Percentiles rank a stretch among this genome's conserved stretches.
Evolutionary conservation across 2,888 invertebrate genomes (phyloP).

Genomic region (Listrodromus nycthemerus): DNA sequence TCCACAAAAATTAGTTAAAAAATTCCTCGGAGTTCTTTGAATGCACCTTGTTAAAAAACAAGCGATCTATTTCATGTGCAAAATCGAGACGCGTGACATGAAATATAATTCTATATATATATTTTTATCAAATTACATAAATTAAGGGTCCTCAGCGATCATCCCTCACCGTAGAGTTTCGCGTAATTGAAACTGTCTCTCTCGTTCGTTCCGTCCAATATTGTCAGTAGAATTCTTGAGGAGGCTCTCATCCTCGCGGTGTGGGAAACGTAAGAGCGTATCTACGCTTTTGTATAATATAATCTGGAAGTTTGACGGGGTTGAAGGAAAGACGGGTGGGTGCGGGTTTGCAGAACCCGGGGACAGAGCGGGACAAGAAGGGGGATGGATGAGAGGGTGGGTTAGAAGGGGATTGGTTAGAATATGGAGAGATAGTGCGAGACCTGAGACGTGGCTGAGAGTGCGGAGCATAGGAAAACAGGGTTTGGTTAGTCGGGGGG

Average conservation of each 20-base stretch:
- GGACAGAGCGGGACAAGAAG: constrained; percentile 70
- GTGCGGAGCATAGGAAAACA: constrained; percentile 57
- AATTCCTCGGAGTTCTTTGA: background rate
- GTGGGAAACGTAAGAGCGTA: constrained; percentile 74
- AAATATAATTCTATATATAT: background rate
- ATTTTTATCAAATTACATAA: constrained; percentile 23
- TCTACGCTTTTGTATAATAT: constrained; percentile 81
- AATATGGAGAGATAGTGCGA: constrained; percentile 76
- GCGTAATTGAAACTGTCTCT: constrained; percentile 64
- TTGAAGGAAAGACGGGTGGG: constrained; percentile 66
- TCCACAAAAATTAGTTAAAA: too few relatives aligned
- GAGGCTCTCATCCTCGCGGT: constrained; percentile 17
- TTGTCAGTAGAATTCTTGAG: constrained; percentile 19
- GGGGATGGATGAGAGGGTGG: constrained; percentile 70
- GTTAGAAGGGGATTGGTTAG: constrained; percentile 73
- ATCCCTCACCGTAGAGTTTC: constrained; percentile 51
- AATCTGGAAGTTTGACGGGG: constrained; percentile 81
- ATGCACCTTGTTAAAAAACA: background rate
- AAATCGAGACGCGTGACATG: background rate
- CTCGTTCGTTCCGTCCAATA: constrained; percentile 44
- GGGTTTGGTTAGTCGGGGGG: constrained; percentile 60
- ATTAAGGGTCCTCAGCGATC: constrained; percentile 44
- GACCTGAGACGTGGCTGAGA: constrained; percentile 51
- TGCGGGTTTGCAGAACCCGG: constrained; percentile 69
- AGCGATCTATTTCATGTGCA: background rate